These are phyloP conservation scores for Platyscapa corneri DNA, from an alignment of 1,140 invertebrate species.

Conservation along the genomic window DNA sequence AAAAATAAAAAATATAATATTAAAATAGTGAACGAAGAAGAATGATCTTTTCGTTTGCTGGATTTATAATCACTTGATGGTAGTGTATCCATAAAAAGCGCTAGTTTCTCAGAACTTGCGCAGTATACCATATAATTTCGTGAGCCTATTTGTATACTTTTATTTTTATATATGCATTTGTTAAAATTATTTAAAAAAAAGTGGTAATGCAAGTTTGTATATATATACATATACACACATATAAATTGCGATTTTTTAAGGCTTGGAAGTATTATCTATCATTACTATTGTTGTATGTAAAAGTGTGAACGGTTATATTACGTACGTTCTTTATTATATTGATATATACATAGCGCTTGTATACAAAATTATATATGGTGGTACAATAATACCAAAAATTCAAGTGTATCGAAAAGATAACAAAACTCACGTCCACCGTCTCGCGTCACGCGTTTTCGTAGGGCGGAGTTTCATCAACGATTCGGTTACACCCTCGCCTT, in stretches of 20 bases:
- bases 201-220: constrained; percentile 38
- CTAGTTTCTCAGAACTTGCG: constrained; percentile 47
- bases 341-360: constrained; percentile 44
- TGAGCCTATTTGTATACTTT: constrained; percentile 38
- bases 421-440: not conserved
- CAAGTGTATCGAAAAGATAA: not conserved
- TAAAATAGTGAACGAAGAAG: not conserved
- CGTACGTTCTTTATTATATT: constrained; percentile 24
- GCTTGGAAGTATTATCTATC: constrained; percentile 21
- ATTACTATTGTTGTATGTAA: constrained; percentile 7
- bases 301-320: not conserved
- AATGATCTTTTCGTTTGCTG: constrained; percentile 19
- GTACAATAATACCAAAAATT: not conserved
- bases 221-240: not conserved
- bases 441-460: constrained; percentile 61
- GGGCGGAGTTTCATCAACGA: constrained; percentile 86
- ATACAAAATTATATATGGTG: not conserved
- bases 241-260: constrained; percentile 4
- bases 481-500: constrained; percentile 90
- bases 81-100: constrained; percentile 25
- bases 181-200: constrained; percentile 15
- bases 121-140: constrained; percentile 25
- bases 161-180: constrained; percentile 30
- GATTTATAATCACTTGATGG: not conserved
- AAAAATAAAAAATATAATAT: not conserved